These are phyloP conservation scores for Acrocephalus scirpaceus DNA, from an alignment of 2,797 vertebrate genomes.

Conservation along the genomic window DNA sequence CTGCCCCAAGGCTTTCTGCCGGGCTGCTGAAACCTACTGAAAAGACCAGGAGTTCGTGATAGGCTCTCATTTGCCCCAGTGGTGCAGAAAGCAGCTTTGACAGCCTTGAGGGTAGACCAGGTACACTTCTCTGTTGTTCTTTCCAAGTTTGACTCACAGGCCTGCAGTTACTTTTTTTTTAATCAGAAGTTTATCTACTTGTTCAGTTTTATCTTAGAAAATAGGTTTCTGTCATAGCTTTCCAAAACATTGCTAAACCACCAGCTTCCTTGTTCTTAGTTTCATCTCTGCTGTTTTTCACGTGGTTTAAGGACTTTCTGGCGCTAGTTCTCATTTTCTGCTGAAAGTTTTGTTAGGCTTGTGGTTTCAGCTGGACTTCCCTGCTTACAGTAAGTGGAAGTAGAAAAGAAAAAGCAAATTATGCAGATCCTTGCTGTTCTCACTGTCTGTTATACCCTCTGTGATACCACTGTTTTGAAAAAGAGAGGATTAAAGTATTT, in stretches of 20 bases:
- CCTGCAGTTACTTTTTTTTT: background rate
- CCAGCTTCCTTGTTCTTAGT: background rate
- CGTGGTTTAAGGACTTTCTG: background rate
- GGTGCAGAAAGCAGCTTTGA: background rate
- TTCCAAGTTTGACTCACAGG: background rate
- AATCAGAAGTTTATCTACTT: background rate
- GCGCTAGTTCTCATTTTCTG: slow-evolving; percentile 13
- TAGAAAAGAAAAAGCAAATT: background rate
- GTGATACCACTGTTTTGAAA: background rate
- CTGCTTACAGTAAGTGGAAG: background rate
- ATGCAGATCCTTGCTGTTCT: background rate
- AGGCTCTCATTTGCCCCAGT: background rate
- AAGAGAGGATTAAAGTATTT: background rate
- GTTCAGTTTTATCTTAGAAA: background rate
- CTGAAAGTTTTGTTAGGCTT: background rate
- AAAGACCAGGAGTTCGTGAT: background rate
- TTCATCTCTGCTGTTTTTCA: background rate
- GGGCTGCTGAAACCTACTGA: fast-evolving
- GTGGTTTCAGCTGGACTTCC: background rate
- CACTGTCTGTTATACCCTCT: fast-evolving
- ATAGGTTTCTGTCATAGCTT: background rate
- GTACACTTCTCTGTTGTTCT: background rate
- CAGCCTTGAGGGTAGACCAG: background rate
- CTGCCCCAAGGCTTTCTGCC: fast-evolving
- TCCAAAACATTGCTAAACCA: background rate